Evolutionary conservation across 2,797 vertebrate species (phyloP), one percentile per base, ranked within the genome.

Genomic region (Hylomyscus alleni): DNA sequence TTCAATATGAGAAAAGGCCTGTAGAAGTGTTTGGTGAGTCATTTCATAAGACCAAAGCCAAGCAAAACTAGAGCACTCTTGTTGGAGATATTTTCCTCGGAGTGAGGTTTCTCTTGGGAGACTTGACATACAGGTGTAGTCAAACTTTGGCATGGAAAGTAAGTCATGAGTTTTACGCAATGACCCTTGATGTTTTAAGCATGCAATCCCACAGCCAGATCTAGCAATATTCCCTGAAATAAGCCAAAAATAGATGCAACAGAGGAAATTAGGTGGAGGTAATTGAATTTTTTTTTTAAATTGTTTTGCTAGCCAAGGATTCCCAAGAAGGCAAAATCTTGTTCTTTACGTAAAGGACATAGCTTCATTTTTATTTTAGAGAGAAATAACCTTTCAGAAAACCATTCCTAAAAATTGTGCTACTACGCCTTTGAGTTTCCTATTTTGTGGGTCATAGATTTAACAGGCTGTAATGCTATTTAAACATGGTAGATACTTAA

Each of bases 31-130:
- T 94, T 47, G 40, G 24, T 96, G 92, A 97, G 65, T 98, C 56
- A 12, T 96, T 98, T 98, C 86, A 93, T 84, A 81, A 97, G 84
- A 97, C 90, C 94, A 92, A 97, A 97, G 84, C 91, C 97, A 98
- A 98, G 78, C 40, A 97, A 98, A 97, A 97, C 96, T 88, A 88
- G 78, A 97, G 76, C 6, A 82, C 83, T 90, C 72, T 24, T 24
- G 47, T 31, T 95, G 76, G 91, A 85, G 73, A 75, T 87, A 85
- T 94, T 96, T 97, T 97, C 91, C 92, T 92, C 91, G 73, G 84
- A 94, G 62, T 54, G 67, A 97, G 29, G 65, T 83, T 60, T 91
- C 67, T 97, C 83, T 90, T 80, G 56, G 83, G 8, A 37, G 62
- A 89, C 72, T 85, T 58, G 80, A 81, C 81, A 95, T 60, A 90